Conservation (phyloP, 92 coral and sea anemone genomes). For the Plumapathes pennacea region DNA sequence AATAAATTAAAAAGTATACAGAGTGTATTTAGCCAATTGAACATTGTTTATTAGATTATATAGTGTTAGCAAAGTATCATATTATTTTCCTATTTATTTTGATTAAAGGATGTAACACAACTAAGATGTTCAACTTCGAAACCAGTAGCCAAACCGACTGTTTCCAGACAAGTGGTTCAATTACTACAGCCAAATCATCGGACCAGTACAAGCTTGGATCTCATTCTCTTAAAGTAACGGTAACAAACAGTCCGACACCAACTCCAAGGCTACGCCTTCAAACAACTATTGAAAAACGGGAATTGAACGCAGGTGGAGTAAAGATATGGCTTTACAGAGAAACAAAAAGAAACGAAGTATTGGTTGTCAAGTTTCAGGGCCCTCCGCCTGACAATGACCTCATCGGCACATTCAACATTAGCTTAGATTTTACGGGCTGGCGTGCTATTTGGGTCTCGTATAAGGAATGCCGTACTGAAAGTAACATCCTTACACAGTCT, state of each 20-base stretch:
- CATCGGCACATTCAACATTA: background rate
- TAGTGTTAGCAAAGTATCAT: too few species aligned
- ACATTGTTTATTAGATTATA: too few species aligned
- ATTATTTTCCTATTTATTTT: too few species aligned
- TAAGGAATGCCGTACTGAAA: constrained; percentile 1
- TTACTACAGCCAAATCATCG: too few species aligned
- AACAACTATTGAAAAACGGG: background rate
- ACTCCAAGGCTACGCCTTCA: too few species aligned
- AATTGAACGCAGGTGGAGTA: constrained; percentile 28
- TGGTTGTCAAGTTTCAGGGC: background rate
- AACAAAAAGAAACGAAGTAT: background rate
- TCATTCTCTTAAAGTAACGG: constrained; percentile 9
- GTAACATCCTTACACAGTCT: background rate
- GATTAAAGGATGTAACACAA: too few species aligned
- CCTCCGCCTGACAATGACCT: background rate
- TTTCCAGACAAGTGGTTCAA: too few species aligned
- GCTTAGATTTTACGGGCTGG: constrained; percentile 48
- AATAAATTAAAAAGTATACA: too few species aligned
- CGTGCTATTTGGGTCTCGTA: constrained; percentile 50
- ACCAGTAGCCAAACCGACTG: too few species aligned
- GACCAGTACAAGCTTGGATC: constrained; percentile 23
- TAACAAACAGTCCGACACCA: background rate
- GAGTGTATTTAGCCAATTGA: too few species aligned
- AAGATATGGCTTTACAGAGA: constrained; percentile 65
- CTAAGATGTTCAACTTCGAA: too few species aligned